phyloP scores from a whole-genome alignment of 2,888 invertebrate genomes.

The Morpho deidamia region DNA sequence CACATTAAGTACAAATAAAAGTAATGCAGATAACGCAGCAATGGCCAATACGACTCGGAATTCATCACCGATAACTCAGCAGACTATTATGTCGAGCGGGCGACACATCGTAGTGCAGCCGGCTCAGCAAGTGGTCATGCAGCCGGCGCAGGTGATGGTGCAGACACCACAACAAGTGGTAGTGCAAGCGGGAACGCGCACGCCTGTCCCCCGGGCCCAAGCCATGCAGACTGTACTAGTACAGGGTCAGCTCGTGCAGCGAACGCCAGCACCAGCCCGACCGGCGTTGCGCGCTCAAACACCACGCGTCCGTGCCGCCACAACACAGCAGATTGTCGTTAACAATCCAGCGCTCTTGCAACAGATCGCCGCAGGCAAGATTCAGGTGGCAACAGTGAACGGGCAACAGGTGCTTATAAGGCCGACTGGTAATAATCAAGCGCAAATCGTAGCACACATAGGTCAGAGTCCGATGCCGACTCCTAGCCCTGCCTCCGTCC shows the following conservation, averaged over 20 bases:
- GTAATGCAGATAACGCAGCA: constrained; percentile 27
- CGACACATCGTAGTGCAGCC: constrained; percentile 26
- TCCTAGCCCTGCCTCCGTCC: constrained; percentile 26
- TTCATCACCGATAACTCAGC: constrained; percentile 18
- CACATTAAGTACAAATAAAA: constrained; percentile 27
- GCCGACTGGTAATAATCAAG: constrained; percentile 87
- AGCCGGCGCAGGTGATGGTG: constrained; percentile 35
- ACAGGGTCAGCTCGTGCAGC: constrained; percentile 42
- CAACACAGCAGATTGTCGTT: constrained; percentile 84
- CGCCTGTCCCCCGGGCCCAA: constrained; percentile 40
- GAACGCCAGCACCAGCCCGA: constrained; percentile 39
- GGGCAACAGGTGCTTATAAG: constrained; percentile 91
- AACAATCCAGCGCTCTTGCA: constrained; percentile 88
- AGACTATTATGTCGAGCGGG: constrained; percentile 15
- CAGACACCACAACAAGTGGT: constrained; percentile 52
- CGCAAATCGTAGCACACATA: constrained; percentile 87
- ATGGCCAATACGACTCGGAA: constrained; percentile 16
- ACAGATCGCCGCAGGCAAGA: constrained; percentile 89
- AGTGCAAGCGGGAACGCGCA: constrained; percentile 43
- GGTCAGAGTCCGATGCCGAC: constrained; percentile 71
- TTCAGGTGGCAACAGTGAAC: constrained; percentile 89
- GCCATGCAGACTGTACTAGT: constrained; percentile 63
- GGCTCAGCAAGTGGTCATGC: constrained; percentile 26
- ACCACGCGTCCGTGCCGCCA: constrained; percentile 46
- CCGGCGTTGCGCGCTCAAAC: constrained; percentile 33